Evolutionary conservation across 2,113 vertebrate genomes (phyloP).

Genomic region (Thryonomys swinderianus): DNA sequence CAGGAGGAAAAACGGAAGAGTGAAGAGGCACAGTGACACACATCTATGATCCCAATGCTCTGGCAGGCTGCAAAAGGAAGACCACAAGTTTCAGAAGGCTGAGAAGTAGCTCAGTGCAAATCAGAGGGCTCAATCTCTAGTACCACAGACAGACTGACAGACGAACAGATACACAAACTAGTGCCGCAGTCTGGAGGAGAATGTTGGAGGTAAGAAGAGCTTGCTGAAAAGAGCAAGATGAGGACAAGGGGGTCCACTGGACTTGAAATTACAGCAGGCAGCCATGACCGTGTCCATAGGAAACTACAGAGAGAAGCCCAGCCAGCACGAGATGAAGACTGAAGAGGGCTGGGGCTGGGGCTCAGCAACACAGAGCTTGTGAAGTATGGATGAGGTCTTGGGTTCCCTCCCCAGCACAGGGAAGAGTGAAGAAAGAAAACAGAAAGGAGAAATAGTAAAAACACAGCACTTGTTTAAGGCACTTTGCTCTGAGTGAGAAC

Average conservation of each 20-base stretch:
- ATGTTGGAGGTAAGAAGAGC: not conserved
- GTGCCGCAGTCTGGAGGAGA: not conserved
- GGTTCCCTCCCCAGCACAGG: too few relatives aligned
- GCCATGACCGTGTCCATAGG: not conserved
- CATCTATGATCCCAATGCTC: not conserved
- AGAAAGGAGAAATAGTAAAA: not conserved
- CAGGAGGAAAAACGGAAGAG: not conserved
- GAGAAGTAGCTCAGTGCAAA: not conserved
- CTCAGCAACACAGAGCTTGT: not conserved
- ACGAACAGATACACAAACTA: not conserved
- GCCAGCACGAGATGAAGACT: accelerated
- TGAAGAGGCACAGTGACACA: not conserved
- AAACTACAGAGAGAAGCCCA: not conserved
- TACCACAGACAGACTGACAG: too few relatives aligned
- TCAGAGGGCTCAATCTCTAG: not conserved
- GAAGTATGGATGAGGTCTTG: not conserved
- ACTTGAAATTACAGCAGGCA: not conserved
- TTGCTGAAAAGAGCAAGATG: not conserved
- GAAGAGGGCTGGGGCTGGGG: not conserved
- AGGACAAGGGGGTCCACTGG: not conserved
- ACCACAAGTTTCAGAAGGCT: not conserved
- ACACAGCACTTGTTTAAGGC: not conserved
- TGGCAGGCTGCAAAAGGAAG: not conserved
- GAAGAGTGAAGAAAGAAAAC: not conserved
- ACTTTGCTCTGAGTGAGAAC: not conserved